Percentiles rank a stretch among this genome's conserved stretches.
Conservation (phyloP, 2,113 vertebrate genomes). For the Edolisoma coerulescens region DNA sequence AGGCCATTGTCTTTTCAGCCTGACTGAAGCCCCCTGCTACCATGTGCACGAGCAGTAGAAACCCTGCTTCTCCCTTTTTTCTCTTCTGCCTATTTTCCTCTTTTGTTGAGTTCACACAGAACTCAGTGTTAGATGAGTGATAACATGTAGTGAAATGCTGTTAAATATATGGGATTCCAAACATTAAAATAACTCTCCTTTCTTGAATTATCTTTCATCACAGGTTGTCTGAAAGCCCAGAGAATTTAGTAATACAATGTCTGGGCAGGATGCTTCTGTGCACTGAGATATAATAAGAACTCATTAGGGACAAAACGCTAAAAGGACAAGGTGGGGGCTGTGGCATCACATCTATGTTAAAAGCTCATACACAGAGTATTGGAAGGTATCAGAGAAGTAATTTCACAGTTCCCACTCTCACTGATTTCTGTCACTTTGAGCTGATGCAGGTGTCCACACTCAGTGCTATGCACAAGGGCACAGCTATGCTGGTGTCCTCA, state of each 20-base stretch:
- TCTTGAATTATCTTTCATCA: slow-evolving; percentile 41
- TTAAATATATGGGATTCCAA: slow-evolving; percentile 46
- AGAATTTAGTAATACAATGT: slow-evolving; percentile 51
- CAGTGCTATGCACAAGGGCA: background rate
- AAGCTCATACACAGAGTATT: background rate
- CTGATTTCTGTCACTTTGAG: background rate
- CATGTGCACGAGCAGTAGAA: background rate
- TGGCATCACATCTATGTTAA: background rate
- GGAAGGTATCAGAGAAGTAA: background rate
- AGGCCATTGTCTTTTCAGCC: slow-evolving; percentile 45
- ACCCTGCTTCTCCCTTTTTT: slow-evolving; percentile 31
- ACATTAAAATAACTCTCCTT: slow-evolving; percentile 48
- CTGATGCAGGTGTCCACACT: background rate
- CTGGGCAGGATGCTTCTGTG: slow-evolving; percentile 23
- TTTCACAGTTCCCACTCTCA: background rate
- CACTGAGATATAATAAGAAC: slow-evolving; percentile 23
- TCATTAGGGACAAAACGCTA: background rate
- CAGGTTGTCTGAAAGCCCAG: slow-evolving; percentile 45
- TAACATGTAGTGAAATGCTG: slow-evolving; percentile 35
- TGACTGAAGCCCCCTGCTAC: slow-evolving; percentile 42
- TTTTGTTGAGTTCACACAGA: slow-evolving; percentile 51
- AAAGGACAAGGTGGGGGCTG: background rate
- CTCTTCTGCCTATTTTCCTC: slow-evolving; percentile 45
- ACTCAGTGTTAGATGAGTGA: slow-evolving; percentile 26
- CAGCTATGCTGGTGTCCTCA: background rate